These are phyloP conservation scores for Onychomys torridus DNA, from an alignment of 2,797 vertebrate species.

Conservation along the genomic window DNA sequence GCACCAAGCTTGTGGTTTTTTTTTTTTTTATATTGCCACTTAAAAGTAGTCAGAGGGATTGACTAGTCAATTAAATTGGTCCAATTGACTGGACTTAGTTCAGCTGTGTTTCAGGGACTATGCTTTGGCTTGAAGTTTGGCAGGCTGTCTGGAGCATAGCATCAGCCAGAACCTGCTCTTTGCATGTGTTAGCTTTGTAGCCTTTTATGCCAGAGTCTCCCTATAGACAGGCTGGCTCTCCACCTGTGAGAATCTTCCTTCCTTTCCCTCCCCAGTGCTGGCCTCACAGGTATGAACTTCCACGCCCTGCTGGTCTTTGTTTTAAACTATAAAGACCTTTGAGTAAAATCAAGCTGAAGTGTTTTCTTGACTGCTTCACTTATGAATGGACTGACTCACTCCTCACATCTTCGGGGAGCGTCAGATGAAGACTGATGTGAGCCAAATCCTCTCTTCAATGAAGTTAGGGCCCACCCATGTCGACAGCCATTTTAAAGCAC, in stretches of 20 bases:
- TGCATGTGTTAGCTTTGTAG: background rate
- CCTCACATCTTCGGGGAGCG: background rate
- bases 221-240: background rate
- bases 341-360: background rate
- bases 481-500: background rate
- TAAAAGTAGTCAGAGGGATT: background rate
- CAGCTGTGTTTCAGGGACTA: background rate
- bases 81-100: background rate
- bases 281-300: background rate
- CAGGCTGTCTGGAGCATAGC: background rate
- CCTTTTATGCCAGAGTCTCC: background rate
- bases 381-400: background rate
- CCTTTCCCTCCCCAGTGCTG: background rate
- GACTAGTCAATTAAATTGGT: background rate
- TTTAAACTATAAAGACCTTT: constrained; percentile 20
- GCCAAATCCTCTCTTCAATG: background rate
- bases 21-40: constrained; percentile 1
- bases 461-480: background rate
- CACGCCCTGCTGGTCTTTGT: background rate
- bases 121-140: background rate
- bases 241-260: background rate
- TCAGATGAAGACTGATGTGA: background rate
- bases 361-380: background rate
- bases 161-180: background rate
- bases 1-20: background rate